Evolutionary conservation across 2,888 invertebrate species (phyloP), one percentile per base, ranked within the genome.

Genomic region (Cataglyphis rosenhaueri): DNA sequence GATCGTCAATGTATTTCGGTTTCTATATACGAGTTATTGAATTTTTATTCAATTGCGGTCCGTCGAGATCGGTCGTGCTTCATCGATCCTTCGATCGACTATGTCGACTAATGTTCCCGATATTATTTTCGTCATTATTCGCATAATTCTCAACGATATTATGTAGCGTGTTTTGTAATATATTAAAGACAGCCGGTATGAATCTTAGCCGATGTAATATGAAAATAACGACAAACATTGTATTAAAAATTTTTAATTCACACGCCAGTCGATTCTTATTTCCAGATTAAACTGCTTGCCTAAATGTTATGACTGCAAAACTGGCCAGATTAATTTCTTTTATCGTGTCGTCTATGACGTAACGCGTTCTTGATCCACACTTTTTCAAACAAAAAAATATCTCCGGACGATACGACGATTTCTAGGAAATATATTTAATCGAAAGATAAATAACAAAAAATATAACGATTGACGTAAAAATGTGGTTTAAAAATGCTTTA

Each of bases 21-120:
- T 18, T 32, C 18, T 3, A 29, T 59, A 25, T 29, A 32, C 18
- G 62, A 76, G 65, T 48, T 62, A 44, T 44, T 29, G 29, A 32
- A 41, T 85, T 64, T 41, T 73, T 84, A 73, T 83, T 65, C 76
- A 73, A 48, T 74, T 75, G 44, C 61, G 71, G 59, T 62, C 68
- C 61, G 74, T 52, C 52, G 81, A 83, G 82, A 83, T 83, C 84
- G 82, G 84, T 87, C 82, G 75, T 85, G 88, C 88, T 87, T 85
- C 84, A 85, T 84, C 81, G 84, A 84, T 81, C 84, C 66, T 81
- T 84, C 85, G 83, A 86, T 85, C 82, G 81, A 82, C 78, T 62
- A 62, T 10, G 12, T 9, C 9, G 59, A 74, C 21, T 21, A 74
- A 21, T 10, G 10, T 9, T 44, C 3, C 18, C 29, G 61, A 44